Percentiles rank a stretch among this genome's conserved stretches.
Evolutionary conservation across 1,140 invertebrate genomes (phyloP).

Genomic region (Carposina sasakii): DNA sequence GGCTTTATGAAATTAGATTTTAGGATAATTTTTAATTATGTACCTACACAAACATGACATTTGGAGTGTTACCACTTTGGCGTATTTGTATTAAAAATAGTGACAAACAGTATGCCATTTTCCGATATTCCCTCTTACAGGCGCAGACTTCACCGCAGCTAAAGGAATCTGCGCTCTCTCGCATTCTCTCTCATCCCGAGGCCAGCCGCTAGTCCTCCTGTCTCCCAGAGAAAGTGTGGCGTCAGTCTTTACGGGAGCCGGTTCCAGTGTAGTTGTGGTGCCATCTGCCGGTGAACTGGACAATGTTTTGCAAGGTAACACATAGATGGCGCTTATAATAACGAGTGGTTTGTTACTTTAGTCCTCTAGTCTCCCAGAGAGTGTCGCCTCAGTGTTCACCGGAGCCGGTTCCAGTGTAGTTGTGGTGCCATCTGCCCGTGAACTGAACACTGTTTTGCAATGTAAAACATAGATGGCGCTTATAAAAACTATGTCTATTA

Average conservation of each 20-base stretch:
- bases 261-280: constrained; percentile 55
- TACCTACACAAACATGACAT: too few relatives aligned
- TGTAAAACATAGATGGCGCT: too few relatives aligned
- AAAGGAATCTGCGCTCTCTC: constrained; percentile 85
- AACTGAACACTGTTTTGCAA: constrained; percentile 56
- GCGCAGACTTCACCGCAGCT: constrained; percentile 89
- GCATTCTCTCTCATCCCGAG: constrained; percentile 79
- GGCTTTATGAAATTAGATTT: too few relatives aligned
- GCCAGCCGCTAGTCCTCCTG: constrained; percentile 76
- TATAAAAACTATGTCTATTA: too few relatives aligned
- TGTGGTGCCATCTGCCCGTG: constrained; percentile 42
- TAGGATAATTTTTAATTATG: too few relatives aligned
- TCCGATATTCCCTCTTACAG: too few relatives aligned
- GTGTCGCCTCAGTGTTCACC: constrained; percentile 59
- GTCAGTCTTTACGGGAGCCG: constrained; percentile 57
- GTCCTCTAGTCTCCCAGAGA: constrained; percentile 67
- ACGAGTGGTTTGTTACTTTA: too few relatives aligned
- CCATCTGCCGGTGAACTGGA: constrained; percentile 48
- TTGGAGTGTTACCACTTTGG: too few relatives aligned
- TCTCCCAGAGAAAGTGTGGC: constrained; percentile 60
- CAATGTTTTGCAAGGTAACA: constrained; percentile 54
- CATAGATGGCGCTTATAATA: too few relatives aligned
- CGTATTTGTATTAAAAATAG: too few relatives aligned
- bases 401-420: constrained; percentile 53
- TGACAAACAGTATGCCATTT: too few relatives aligned